Evolutionary conservation across 2,888 invertebrate species (phyloP).

Genomic region (Tanypteryx hageni): DNA sequence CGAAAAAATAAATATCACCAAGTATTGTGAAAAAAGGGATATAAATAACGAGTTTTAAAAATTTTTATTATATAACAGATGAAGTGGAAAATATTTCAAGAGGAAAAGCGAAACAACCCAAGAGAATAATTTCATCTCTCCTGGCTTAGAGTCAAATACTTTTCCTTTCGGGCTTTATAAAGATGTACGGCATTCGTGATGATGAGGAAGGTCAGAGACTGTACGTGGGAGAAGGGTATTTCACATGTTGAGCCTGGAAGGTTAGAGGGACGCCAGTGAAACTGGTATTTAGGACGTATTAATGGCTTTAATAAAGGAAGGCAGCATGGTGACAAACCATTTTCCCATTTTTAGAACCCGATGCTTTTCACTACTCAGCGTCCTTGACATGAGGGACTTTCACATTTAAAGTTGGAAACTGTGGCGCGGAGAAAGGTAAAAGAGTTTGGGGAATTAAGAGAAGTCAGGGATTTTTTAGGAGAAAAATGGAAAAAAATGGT

Average conservation of each 20-base stretch:
- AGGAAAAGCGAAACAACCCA: not conserved
- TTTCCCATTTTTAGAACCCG: not conserved
- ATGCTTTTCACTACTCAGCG: no score
- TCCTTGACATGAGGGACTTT: no score
- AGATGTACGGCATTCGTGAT: not conserved
- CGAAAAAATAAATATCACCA: no score
- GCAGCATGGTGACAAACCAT: not conserved
- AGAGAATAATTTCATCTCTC: not conserved
- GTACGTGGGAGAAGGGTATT: not conserved
- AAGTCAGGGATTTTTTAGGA: no score
- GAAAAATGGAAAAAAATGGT: no score
- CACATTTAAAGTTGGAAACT: no score
- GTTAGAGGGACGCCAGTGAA: not conserved
- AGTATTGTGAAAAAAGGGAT: no score
- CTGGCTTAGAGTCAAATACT: not conserved
- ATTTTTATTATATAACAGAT: not conserved
- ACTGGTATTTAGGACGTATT: not conserved
- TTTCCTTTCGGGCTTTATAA: not conserved
- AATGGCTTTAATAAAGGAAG: not conserved
- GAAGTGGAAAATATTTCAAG: not conserved
- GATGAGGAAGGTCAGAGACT: not conserved
- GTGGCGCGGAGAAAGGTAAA: no score
- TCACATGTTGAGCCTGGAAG: not conserved
- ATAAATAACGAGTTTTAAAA: no score
- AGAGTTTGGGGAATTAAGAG: no score